These are phyloP conservation scores for Rousettus madagascariensis DNA, from an alignment of 2,797 vertebrate species.

Conservation along the genomic window DNA sequence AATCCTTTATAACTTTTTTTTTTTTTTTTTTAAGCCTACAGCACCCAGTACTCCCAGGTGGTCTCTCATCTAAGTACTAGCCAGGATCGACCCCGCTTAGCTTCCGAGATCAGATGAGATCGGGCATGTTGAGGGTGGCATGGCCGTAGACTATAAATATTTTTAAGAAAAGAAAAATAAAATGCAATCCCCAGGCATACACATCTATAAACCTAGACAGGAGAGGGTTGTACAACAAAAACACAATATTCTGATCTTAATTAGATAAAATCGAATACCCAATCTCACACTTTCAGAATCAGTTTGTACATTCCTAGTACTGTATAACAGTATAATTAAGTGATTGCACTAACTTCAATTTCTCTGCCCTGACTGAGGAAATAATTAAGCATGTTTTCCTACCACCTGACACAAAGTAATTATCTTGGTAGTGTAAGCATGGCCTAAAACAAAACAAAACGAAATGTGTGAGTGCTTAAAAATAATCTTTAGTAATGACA, in stretches of 20 bases:
- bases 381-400: conserved; percentile 7
- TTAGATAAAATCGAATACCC: not conserved
- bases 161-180: conserved; percentile 38
- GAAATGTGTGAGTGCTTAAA: not conserved
- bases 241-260: not conserved
- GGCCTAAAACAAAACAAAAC: conserved; percentile 33
- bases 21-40: not conserved
- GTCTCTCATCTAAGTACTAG: no score
- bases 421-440: not conserved
- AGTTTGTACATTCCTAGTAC: not conserved
- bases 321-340: not conserved
- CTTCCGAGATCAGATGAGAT: no score
- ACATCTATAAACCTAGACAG: not conserved
- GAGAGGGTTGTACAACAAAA: not conserved
- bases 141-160: not conserved
- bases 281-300: not conserved
- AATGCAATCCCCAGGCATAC: not conserved
- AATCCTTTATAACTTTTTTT: not conserved
- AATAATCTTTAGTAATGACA: conserved; percentile 24
- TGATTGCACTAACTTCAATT: not conserved
- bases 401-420: conserved; percentile 20
- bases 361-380: not conserved
- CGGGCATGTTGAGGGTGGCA: no score
- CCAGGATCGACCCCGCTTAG: no score
- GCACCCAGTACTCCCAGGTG: no score